Conservation (phyloP, 2,888 invertebrate genomes). For the Drosophila colorata region DNA sequence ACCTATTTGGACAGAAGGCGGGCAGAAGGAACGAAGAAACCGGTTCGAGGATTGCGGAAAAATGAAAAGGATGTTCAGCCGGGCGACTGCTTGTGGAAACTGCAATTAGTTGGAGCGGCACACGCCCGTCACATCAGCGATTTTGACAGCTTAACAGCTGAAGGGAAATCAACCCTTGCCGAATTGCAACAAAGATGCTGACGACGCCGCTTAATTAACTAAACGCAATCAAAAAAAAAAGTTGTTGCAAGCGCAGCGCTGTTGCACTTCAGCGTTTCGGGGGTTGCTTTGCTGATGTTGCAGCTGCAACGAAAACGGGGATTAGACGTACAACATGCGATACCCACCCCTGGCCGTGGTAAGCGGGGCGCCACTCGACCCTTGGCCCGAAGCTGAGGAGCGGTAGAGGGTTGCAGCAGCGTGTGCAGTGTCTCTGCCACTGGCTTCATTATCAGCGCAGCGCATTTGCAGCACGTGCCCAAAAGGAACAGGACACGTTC, state of each 20-base stretch:
- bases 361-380: slow-evolving; percentile 54
- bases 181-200: slow-evolving; percentile 74
- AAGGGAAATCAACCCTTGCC: slow-evolving; percentile 58
- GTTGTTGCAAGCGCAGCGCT: slow-evolving; percentile 57
- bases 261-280: slow-evolving; percentile 42
- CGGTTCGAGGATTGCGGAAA: slow-evolving; percentile 41
- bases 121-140: slow-evolving; percentile 67
- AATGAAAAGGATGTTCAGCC: slow-evolving; percentile 11
- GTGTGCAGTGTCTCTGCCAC: slow-evolving; percentile 47
- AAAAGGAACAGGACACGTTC: slow-evolving; percentile 6
- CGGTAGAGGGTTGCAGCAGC: slow-evolving; percentile 51
- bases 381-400: slow-evolving; percentile 18
- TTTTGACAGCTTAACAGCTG: slow-evolving; percentile 66
- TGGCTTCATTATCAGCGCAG: slow-evolving; percentile 70
- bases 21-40: slow-evolving; percentile 30
- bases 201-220: slow-evolving; percentile 70
- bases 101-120: slow-evolving; percentile 76
- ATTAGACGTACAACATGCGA: slow-evolving; percentile 46
- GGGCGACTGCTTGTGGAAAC: slow-evolving; percentile 37
- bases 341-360: slow-evolving; percentile 35
- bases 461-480: slow-evolving; percentile 71
- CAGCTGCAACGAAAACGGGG: slow-evolving; percentile 55
- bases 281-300: slow-evolving; percentile 65
- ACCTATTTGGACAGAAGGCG: slow-evolving; percentile 32
- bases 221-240: slow-evolving; percentile 18